These are phyloP conservation scores for Ceratosolen solmsi DNA, from an alignment of 1,140 invertebrate genomes.

Conservation along the genomic window DNA sequence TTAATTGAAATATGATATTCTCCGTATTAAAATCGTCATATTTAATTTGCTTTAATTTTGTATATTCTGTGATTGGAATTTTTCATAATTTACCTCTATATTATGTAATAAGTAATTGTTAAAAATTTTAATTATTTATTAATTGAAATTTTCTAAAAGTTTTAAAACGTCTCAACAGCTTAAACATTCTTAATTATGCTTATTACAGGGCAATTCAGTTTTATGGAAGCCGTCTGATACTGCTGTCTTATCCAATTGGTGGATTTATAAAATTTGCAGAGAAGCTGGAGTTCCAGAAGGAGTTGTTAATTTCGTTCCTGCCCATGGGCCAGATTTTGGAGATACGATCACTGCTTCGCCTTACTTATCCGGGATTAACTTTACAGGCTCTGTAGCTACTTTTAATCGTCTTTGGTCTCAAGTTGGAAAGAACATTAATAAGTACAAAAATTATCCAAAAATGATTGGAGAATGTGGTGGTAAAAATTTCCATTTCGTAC, in stretches of 20 bases:
- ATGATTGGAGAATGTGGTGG: slow-evolving; percentile 98
- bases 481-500: slow-evolving; percentile 99
- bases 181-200: neutral
- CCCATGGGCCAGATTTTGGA: slow-evolving; percentile 96
- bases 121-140: neutral
- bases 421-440: slow-evolving; percentile 91
- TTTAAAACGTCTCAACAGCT: neutral
- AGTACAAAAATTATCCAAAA: slow-evolving; percentile 93
- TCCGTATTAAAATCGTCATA: neutral
- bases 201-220: slow-evolving; percentile 89
- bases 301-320: slow-evolving; percentile 97
- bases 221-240: slow-evolving; percentile 99
- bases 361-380: slow-evolving; percentile 95
- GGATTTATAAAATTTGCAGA: slow-evolving; percentile 92
- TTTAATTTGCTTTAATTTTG: slow-evolving; percentile 4
- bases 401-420: slow-evolving; percentile 95
- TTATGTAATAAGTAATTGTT: slow-evolving; percentile 6
- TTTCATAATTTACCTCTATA: slow-evolving; percentile 19
- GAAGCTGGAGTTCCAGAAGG: slow-evolving; percentile 96
- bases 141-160: neutral
- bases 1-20: no score
- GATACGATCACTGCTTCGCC: slow-evolving; percentile 90
- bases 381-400: slow-evolving; percentile 97
- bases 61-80: slow-evolving; percentile 31
- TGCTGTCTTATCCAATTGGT: slow-evolving; percentile 96